Base-by-base conservation (phyloP, 1,140 invertebrate genomes). In the Zaprionus gabonicus region DNA sequence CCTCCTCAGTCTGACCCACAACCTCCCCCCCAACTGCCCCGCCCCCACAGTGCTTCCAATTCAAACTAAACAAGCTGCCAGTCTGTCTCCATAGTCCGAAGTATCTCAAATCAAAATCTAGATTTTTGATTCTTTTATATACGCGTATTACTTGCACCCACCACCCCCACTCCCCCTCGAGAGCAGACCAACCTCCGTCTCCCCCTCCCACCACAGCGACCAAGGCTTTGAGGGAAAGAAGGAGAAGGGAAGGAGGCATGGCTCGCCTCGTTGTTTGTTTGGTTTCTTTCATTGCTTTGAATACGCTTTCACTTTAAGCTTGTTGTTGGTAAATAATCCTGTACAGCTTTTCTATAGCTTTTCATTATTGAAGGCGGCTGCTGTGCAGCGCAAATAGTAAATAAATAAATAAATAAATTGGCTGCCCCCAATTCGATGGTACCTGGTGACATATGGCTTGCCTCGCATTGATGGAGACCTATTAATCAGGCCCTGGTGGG, bases 41-140 rank as follows among this genome's bases (percentile, higher is more conserved):
- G 1, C 41, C 15, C 7, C 15, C n/a, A 51, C 23, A 51, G 4
- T 17, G 20, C 49, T 17, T 31, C 28, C 27, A 10, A 41, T 27
- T 36, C 13, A 53, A 74, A 69, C 36, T 53, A 44, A 70, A 53
- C 53, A 65, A 62, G 46, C 68, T 71, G 59, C 60, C 69, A 55
- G 69, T 64, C 58, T 63, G 71, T 63, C 67, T 76, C 59, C 55
- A 64, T 71, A 67, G 67, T 74, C 57, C 72, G 71, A 73, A 76
- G 83, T 87, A 88, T 88, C 84, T 88, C 68, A 88, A 88, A 88
- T 88, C 84, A 88, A 88, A 88, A 88, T 88, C 84, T 79, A 81
- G 85, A 88, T 88, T 88, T 87, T 90, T 78, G 84, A 88, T 88
- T 88, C 85, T 71, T 82, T 88, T 87, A 78, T 82, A 73, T 67